These are phyloP conservation scores for Nycticorax nycticorax DNA, from an alignment of 2,113 vertebrate genomes.

Conservation along the genomic window DNA sequence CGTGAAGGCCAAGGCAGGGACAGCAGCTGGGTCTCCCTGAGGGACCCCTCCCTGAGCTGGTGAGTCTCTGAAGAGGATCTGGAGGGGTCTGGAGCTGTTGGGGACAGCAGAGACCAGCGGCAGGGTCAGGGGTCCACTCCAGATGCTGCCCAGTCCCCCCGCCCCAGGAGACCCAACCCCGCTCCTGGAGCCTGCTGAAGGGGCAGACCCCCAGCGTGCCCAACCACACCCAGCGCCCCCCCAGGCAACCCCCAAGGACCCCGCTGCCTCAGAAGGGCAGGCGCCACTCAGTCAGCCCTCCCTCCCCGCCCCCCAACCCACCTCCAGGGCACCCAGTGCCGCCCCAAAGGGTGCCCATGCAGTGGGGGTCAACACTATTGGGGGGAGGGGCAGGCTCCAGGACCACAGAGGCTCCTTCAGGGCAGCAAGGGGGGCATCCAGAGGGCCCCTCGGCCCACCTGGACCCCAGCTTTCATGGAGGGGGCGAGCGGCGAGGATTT, in stretches of 20 bases:
- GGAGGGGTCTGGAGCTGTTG: rapidly evolving
- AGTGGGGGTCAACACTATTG: neutral
- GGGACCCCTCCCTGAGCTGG: neutral
- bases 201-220: neutral
- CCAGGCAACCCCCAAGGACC: too few species aligned
- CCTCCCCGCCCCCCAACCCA: neutral
- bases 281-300: neutral
- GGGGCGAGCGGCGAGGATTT: rapidly evolving
- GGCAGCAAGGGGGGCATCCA: rapidly evolving
- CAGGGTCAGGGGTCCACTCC: rapidly evolving
- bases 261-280: rapidly evolving
- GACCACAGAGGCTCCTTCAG: neutral
- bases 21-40: neutral
- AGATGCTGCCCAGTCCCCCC: too few species aligned
- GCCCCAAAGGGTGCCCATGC: neutral
- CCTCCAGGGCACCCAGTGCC: neutral
- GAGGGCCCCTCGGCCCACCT: rapidly evolving
- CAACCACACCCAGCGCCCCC: neutral
- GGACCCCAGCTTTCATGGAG: rapidly evolving
- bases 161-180: too few species aligned
- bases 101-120: neutral
- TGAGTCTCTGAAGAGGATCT: neutral
- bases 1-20: rapidly evolving
- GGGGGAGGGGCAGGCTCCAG: neutral
- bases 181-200: neutral